Percentiles rank a stretch among this genome's conserved stretches.
Conservation (phyloP, 2,888 invertebrate genomes). For the Parapristionchus giblindavisi region DNA sequence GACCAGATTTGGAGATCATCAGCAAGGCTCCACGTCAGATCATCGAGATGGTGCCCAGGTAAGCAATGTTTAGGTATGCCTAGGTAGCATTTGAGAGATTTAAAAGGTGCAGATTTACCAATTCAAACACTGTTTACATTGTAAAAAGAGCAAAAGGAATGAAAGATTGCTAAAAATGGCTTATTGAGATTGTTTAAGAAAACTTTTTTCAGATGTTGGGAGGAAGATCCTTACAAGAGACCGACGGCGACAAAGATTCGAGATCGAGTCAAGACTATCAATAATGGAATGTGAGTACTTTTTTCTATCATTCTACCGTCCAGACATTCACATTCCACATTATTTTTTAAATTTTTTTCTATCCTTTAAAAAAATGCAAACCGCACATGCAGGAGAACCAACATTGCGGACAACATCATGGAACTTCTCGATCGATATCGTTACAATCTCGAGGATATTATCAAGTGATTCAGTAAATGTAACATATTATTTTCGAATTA, state of each 20-base stretch:
- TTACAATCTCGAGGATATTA: slow-evolving; percentile 89
- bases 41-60: slow-evolving; percentile 69
- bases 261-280: slow-evolving; percentile 86
- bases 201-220: slow-evolving; percentile 90
- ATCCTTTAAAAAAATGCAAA: not conserved
- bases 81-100: not conserved
- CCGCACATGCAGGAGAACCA: slow-evolving; percentile 80
- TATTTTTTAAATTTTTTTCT: not conserved
- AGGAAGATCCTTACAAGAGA: slow-evolving; percentile 86
- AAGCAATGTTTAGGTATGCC: not conserved
- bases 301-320: too few species aligned
- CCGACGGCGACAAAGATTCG: slow-evolving; percentile 88
- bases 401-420: slow-evolving; percentile 97
- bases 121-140: not conserved
- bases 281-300: slow-evolving; percentile 81
- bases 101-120: not conserved
- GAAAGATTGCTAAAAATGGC: not conserved
- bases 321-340: not conserved
- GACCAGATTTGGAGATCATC: slow-evolving; percentile 47
- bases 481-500: slow-evolving; percentile 80
- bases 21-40: slow-evolving; percentile 86
- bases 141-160: too few species aligned
- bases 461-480: slow-evolving; percentile 75
- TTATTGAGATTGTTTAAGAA: not conserved
- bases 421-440: slow-evolving; percentile 97